Evolutionary conservation across 2,797 vertebrate species (phyloP).

Genomic region (Parambassis ranga): DNA sequence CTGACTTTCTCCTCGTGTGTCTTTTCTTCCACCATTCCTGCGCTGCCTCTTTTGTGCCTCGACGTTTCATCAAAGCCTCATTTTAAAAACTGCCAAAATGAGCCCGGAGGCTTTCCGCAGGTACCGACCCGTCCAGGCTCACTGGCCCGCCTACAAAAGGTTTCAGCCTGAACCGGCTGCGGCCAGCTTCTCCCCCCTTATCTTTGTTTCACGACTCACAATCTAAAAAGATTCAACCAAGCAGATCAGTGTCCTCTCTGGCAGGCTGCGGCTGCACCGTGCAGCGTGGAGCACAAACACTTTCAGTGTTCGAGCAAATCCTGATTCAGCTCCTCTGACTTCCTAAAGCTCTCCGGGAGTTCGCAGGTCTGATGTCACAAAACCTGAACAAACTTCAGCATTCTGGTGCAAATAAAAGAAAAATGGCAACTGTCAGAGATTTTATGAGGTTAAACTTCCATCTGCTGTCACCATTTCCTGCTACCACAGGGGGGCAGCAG

Average conservation of each 20-base stretch:
- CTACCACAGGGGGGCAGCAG: too few species aligned
- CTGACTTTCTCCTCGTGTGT: slow-evolving; percentile 45
- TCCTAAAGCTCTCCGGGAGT: slow-evolving; percentile 13
- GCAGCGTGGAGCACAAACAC: background rate
- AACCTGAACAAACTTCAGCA: too few species aligned
- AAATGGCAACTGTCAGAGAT: too few species aligned
- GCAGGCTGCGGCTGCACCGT: background rate
- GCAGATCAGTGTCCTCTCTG: slow-evolving; percentile 49
- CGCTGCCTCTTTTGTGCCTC: slow-evolving; percentile 40
- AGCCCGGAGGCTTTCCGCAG: slow-evolving; percentile 57
- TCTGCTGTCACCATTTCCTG: too few species aligned
- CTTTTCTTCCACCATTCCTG: slow-evolving; percentile 53
- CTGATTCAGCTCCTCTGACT: slow-evolving; percentile 14
- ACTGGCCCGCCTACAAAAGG: slow-evolving; percentile 64
- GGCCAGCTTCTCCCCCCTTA: slow-evolving; percentile 44
- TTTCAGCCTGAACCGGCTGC: slow-evolving; percentile 49
- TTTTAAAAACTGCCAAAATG: slow-evolving; percentile 30
- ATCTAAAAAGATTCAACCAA: slow-evolving; percentile 57
- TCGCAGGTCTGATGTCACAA: too few species aligned
- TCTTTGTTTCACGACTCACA: slow-evolving; percentile 54
- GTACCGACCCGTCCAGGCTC: slow-evolving; percentile 53
- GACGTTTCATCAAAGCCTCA: slow-evolving; percentile 52
- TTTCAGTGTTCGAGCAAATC: slow-evolving; percentile 17
- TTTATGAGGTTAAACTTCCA: too few species aligned
- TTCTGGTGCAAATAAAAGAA: too few species aligned